Evolutionary conservation across 2,113 vertebrate species (phyloP).

Genomic region (Pluvialis apricaria): DNA sequence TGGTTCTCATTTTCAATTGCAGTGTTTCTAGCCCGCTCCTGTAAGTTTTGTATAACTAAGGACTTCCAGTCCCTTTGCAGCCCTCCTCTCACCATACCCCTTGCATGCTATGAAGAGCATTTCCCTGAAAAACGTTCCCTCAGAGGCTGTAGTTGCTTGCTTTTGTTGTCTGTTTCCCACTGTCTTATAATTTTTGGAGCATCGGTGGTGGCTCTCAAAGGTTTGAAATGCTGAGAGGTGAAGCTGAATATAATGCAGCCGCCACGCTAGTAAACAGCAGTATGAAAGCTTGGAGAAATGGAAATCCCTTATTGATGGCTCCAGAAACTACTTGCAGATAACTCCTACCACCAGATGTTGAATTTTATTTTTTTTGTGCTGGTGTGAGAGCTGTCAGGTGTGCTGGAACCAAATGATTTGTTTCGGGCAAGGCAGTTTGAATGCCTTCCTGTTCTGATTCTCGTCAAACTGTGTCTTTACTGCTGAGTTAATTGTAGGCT

Average conservation of each 20-base stretch:
- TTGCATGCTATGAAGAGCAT: not conserved
- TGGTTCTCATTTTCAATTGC: not conserved
- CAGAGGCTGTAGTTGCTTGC: not conserved
- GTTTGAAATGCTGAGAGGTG: not conserved
- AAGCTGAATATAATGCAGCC: not conserved
- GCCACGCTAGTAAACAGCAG: not conserved
- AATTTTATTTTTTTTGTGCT: not conserved
- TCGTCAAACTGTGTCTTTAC: not conserved
- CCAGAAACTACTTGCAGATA: not conserved
- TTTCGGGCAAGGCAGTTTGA: not conserved
- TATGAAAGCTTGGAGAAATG: not conserved
- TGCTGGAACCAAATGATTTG: not conserved
- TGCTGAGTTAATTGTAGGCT: not conserved
- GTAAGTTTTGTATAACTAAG: not conserved
- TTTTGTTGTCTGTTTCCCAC: not conserved
- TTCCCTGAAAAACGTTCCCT: not conserved
- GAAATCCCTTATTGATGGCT: not conserved
- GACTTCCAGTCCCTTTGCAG: not conserved
- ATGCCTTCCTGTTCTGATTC: not conserved
- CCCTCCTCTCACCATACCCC: not conserved
- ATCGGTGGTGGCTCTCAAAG: not conserved
- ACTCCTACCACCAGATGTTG: not conserved
- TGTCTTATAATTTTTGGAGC: not conserved
- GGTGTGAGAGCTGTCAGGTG: not conserved
- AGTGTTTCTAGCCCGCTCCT: rapidly evolving